phyloP scores from a whole-genome alignment of 2,113 vertebrate genomes.

The Bambusicola thoracicus region DNA sequence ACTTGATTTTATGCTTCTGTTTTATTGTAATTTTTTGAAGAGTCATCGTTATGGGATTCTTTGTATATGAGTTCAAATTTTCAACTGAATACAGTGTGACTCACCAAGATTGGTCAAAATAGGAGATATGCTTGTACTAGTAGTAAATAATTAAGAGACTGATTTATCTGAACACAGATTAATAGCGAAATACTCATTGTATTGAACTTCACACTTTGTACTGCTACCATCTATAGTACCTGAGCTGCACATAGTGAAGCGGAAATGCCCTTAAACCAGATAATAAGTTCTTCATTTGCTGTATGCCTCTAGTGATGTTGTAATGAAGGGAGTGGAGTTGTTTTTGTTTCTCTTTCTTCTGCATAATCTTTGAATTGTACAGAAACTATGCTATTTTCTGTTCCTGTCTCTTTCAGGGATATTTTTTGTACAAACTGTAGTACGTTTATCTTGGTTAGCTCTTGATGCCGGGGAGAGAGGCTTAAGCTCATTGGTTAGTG shows the following conservation, averaged over 20 bases:
- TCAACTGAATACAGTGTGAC: neutral
- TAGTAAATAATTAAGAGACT: neutral
- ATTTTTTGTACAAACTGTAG: neutral
- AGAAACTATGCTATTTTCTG: neutral
- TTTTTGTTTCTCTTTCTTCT: neutral
- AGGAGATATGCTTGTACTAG: neutral
- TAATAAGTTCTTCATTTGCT: neutral
- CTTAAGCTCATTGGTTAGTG: neutral
- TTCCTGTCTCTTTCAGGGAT: neutral
- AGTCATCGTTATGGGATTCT: rapidly evolving
- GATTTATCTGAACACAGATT: neutral
- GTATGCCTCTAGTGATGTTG: neutral
- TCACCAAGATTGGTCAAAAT: neutral
- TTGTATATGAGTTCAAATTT: neutral
- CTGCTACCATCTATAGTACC: neutral
- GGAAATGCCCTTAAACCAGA: neutral
- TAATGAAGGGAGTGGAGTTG: neutral
- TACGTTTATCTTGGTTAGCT: neutral
- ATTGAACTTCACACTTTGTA: neutral
- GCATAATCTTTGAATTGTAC: neutral
- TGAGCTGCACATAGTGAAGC: neutral
- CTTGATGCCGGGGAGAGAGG: neutral
- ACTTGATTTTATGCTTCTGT: neutral
- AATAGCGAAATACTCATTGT: neutral
- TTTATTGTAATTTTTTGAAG: neutral